Conservation (phyloP, 2,888 invertebrate genomes). For the Scaptomyza reducta region DNA sequence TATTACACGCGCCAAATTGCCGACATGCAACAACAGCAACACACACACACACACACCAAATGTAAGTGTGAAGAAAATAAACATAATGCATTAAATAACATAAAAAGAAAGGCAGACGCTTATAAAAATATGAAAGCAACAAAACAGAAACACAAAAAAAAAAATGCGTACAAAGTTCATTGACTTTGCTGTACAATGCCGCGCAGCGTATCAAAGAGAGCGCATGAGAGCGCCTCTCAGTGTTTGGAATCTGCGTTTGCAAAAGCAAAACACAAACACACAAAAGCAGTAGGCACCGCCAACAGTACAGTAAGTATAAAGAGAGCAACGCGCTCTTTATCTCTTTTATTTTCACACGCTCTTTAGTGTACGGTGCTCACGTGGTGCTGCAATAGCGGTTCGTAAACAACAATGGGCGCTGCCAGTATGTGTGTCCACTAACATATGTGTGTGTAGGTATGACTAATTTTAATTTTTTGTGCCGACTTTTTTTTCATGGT, state of each 20-base stretch:
- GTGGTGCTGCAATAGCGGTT: constrained; percentile 35
- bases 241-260: constrained; percentile 47
- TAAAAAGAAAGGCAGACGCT: constrained; percentile 55
- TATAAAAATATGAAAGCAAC: constrained; percentile 56
- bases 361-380: constrained; percentile 36
- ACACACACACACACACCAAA: constrained; percentile 18
- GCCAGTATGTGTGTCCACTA: constrained; percentile 2
- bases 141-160: constrained; percentile 25
- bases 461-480: constrained; percentile 60
- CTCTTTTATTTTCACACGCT: neutral
- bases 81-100: constrained; percentile 51
- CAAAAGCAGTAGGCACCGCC: constrained; percentile 8
- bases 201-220: constrained; percentile 22
- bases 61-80: constrained; percentile 65
- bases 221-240: constrained; percentile 12
- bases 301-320: neutral
- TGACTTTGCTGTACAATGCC: constrained; percentile 75
- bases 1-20: constrained; percentile 53
- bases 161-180: constrained; percentile 82
- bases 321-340: constrained; percentile 8
- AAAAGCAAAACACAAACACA: constrained; percentile 37
- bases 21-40: constrained; percentile 36
- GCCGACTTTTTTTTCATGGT: constrained; percentile 52
- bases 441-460: constrained; percentile 23
- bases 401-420: constrained; percentile 46